Evolutionary conservation across 2,113 vertebrate genomes (phyloP).

Genomic region (Catharus fuscescens): DNA sequence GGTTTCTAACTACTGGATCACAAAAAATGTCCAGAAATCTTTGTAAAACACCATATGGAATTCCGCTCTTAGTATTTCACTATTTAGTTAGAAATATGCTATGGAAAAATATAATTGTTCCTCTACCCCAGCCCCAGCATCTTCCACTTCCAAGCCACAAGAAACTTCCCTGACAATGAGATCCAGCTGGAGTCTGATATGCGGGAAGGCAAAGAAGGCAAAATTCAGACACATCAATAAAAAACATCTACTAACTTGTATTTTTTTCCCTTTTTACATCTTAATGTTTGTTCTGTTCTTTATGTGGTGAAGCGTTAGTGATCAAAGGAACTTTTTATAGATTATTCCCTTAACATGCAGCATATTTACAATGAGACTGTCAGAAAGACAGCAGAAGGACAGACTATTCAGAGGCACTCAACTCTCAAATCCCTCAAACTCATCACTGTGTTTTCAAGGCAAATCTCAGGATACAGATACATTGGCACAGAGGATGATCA

Average conservation of each 20-base stretch:
- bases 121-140: accelerated
- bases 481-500: neutral
- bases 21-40: neutral
- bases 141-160: neutral
- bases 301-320: neutral
- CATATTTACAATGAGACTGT: neutral
- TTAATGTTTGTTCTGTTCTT: neutral
- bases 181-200: neutral
- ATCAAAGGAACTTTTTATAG: neutral
- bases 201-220: neutral
- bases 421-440: neutral
- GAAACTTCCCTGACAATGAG: neutral
- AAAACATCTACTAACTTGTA: neutral
- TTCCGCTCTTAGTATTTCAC: neutral
- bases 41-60: neutral
- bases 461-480: neutral
- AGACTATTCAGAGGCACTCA: neutral
- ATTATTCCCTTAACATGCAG: neutral
- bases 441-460: neutral
- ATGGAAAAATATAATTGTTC: neutral
- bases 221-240: neutral
- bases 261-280: neutral
- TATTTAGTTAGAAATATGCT: neutral
- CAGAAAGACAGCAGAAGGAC: neutral
- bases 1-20: neutral